These are phyloP conservation scores for Ceratina australensis DNA, from an alignment of 1,140 invertebrate species.

Conservation along the genomic window DNA sequence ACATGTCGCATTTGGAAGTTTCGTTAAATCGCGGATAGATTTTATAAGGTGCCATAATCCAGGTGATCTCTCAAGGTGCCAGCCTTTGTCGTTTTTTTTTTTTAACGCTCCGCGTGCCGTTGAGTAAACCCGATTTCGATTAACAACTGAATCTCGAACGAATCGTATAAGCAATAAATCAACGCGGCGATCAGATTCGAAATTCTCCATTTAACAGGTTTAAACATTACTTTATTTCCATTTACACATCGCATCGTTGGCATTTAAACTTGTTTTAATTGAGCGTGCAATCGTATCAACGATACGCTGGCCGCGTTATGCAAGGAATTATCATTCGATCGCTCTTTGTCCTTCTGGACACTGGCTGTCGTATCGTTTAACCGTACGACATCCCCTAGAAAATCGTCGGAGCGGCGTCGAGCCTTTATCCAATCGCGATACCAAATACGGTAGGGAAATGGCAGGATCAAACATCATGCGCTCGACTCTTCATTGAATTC, in stretches of 20 bases:
- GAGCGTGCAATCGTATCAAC: neutral
- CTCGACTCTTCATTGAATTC: slow-evolving; percentile 60
- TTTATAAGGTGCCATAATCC: slow-evolving; percentile 26
- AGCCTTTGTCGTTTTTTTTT: slow-evolving; percentile 6
- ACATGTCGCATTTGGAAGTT: slow-evolving; percentile 47
- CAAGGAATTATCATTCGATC: slow-evolving; percentile 8
- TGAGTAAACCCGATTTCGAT: neutral
- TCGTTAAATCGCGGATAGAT: slow-evolving; percentile 42
- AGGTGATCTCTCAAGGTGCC: slow-evolving; percentile 9
- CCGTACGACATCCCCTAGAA: slow-evolving; percentile 1
- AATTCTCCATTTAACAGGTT: neutral
- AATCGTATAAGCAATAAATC: neutral
- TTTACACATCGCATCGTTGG: neutral
- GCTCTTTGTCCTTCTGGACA: neutral
- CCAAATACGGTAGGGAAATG: slow-evolving; percentile 49
- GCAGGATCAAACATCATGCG: slow-evolving; percentile 44
- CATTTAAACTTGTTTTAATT: neutral
- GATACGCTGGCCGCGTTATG: no score
- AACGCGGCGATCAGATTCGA: slow-evolving; percentile 3
- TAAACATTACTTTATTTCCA: neutral
- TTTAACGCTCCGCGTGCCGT: neutral
- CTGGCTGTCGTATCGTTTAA: slow-evolving; percentile 6
- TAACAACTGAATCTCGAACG: neutral
- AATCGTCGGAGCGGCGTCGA: neutral
- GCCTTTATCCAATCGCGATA: slow-evolving; percentile 1